Conservation (phyloP, 2,113 vertebrate species). For the Nothobranchius kuhntae region DNA sequence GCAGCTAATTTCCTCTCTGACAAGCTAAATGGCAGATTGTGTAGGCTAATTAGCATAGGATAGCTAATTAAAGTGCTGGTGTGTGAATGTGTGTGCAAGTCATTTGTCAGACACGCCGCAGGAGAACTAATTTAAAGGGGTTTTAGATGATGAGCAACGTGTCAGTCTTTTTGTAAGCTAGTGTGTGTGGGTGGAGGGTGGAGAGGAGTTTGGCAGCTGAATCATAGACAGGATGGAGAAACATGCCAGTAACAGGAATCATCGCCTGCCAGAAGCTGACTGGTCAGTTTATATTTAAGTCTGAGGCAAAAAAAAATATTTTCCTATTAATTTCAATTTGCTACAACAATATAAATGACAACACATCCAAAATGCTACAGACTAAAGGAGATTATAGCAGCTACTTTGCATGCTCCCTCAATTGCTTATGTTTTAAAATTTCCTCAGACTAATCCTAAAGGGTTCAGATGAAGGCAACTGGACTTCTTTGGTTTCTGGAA, state of each 20-base stretch:
- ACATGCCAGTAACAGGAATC: constrained; percentile 32
- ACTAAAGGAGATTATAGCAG: too few species aligned
- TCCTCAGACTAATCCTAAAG: too few species aligned
- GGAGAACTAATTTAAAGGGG: constrained; percentile 38
- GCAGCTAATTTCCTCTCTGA: constrained; percentile 44
- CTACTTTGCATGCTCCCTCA: too few species aligned
- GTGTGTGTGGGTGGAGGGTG: too few species aligned
- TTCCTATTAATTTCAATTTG: too few species aligned
- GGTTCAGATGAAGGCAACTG: too few species aligned
- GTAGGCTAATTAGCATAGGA: constrained; percentile 56
- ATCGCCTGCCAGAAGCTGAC: constrained; percentile 54
- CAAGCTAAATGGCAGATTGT: constrained; percentile 42
- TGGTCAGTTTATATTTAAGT: constrained; percentile 54
- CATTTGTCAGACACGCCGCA: constrained; percentile 40
- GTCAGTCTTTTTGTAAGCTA: constrained; percentile 32
- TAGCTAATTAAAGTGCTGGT: constrained; percentile 49
- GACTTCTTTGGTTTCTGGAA: too few species aligned
- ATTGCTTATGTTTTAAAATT: too few species aligned
- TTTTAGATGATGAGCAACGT: constrained; percentile 42
- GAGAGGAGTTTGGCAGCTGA: constrained; percentile 33
- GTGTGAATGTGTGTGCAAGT: constrained; percentile 16
- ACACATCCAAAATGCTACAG: too few species aligned
- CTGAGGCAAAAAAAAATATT: constrained; percentile 15
- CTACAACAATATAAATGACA: too few species aligned
- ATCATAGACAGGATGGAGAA: constrained; percentile 11